Evolutionary conservation across 2,888 invertebrate genomes (phyloP).

Genomic region (Dromius quadrimaculatus): DNA sequence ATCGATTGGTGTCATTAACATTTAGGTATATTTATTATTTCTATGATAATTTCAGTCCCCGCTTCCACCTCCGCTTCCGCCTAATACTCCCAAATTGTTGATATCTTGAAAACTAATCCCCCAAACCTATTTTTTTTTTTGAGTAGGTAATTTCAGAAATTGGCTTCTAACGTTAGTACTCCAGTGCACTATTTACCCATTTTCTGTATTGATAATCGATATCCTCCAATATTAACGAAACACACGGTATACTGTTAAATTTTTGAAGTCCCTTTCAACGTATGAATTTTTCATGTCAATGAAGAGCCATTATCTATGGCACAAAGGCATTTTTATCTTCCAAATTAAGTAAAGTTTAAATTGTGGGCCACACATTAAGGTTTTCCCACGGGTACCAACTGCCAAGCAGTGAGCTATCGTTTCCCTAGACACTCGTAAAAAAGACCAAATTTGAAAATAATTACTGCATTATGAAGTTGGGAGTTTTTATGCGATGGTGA

Average conservation of each 20-base stretch:
- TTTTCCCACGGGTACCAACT: slow-evolving; percentile 34
- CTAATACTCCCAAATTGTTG: no score
- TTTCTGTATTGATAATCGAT: not conserved
- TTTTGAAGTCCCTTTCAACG: not conserved
- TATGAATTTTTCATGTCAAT: slow-evolving; percentile 2
- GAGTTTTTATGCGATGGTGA: not conserved
- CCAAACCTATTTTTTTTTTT: no score
- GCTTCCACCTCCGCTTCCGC: no score
- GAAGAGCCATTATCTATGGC: slow-evolving; percentile 5
- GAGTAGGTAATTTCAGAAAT: no score
- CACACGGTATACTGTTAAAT: not conserved
- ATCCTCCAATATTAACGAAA: slow-evolving; percentile 2
- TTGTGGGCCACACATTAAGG: slow-evolving; percentile 24
- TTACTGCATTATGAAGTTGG: slow-evolving; percentile 18
- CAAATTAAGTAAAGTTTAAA: slow-evolving; percentile 24
- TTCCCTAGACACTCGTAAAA: slow-evolving; percentile 20
- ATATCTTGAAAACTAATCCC: no score
- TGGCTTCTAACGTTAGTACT: no score
- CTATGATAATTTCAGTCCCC: no score
- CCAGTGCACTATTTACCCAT: no score
- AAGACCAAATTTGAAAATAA: slow-evolving; percentile 32
- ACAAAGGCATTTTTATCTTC: not conserved
- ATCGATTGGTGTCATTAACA: no score
- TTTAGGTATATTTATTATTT: no score
- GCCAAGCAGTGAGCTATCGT: not conserved